Conservation (phyloP, 2,113 vertebrate genomes). For the Rattus rattus region DNA sequence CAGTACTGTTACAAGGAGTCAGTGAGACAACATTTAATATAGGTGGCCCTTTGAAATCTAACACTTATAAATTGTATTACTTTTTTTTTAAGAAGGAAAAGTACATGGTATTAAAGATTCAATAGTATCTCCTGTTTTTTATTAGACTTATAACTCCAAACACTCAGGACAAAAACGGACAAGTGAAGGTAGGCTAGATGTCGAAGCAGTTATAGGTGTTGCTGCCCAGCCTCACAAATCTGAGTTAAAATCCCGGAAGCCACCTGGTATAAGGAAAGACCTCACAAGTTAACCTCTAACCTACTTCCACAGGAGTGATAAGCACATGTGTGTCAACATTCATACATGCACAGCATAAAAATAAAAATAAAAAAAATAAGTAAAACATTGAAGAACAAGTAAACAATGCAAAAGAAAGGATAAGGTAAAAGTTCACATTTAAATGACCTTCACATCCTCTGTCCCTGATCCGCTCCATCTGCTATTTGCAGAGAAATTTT, state of each 20-base stretch:
- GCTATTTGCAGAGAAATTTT: conserved; percentile 16
- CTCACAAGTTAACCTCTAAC: background rate
- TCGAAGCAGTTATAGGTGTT: background rate
- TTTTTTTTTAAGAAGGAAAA: conserved; percentile 7
- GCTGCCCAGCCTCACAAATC: background rate
- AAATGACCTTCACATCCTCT: background rate
- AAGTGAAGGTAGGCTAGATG: background rate
- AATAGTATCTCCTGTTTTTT: background rate
- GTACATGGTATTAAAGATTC: background rate
- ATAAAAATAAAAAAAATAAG: background rate
- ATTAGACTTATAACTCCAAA: conserved; percentile 23
- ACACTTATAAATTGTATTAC: background rate
- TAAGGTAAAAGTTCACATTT: conserved; percentile 35
- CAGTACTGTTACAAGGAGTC: background rate
- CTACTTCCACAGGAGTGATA: background rate
- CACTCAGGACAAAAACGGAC: conserved; percentile 4
- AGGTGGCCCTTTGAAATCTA: background rate
- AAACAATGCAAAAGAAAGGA: conserved; percentile 39
- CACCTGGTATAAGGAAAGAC: background rate
- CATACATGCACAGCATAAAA: background rate
- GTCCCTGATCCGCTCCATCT: background rate
- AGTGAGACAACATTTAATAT: background rate
- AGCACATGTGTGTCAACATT: background rate
- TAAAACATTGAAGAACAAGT: background rate
- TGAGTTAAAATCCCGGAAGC: background rate